Evolutionary conservation across 2,113 vertebrate species (phyloP).

Genomic region (Rattus rattus): DNA sequence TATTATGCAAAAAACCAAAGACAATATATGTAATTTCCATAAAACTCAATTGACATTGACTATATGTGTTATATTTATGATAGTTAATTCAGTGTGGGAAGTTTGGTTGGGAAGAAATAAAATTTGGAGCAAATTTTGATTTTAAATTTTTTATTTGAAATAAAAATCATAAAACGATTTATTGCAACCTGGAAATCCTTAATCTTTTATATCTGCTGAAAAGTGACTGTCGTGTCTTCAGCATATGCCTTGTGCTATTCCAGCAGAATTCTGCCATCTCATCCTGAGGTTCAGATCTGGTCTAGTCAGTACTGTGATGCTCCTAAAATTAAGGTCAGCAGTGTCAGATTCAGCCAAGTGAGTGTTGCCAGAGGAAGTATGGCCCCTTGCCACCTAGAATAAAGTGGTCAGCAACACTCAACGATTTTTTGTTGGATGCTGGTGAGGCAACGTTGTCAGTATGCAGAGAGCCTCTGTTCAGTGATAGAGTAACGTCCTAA

Average conservation of each 20-base stretch:
- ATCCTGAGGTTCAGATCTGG: neutral
- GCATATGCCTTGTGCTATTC: neutral
- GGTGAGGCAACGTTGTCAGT: accelerated
- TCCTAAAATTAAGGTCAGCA: neutral
- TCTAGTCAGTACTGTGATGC: neutral
- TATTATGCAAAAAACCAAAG: slow-evolving; percentile 11
- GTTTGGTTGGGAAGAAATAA: neutral
- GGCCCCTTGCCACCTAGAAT: neutral
- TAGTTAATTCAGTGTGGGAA: neutral
- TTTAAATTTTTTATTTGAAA: neutral
- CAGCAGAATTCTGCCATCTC: neutral
- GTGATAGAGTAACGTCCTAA: neutral
- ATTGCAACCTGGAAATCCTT: slow-evolving; percentile 1
- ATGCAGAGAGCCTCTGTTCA: no score
- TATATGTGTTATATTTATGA: neutral
- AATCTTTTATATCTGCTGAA: neutral
- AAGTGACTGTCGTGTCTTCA: neutral
- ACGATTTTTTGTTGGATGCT: no score
- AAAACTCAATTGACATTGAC: neutral
- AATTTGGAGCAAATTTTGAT: neutral
- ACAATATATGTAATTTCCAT: neutral
- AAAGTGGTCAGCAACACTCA: accelerated
- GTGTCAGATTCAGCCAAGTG: neutral
- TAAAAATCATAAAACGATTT: neutral
- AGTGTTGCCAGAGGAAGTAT: neutral